phyloP scores from a whole-genome alignment of 2,888 invertebrate species.

The Hypercompe scribonia region DNA sequence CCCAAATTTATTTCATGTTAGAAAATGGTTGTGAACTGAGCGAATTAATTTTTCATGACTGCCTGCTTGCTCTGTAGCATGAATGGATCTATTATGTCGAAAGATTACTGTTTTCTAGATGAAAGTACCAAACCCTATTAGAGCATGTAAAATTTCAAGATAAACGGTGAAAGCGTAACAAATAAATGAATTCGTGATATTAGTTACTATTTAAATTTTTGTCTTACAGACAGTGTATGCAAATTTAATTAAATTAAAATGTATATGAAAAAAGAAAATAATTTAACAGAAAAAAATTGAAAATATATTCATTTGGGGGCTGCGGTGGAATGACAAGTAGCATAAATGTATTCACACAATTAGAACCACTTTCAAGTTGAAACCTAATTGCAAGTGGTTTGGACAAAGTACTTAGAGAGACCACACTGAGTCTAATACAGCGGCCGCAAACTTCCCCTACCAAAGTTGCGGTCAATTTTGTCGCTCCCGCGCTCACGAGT shows the following conservation, averaged over 20 bases:
- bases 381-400: background rate
- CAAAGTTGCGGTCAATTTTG: background rate
- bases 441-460: background rate
- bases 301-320: background rate
- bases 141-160: too few relatives aligned
- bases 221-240: background rate
- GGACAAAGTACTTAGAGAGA: background rate
- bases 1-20: background rate
- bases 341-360: background rate
- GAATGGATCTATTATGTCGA: too few relatives aligned
- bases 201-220: background rate
- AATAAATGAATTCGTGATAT: background rate
- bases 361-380: background rate
- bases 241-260: background rate
- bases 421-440: background rate
- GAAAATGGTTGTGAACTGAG: background rate
- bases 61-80: too few relatives aligned
- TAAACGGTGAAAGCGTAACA: too few relatives aligned
- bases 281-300: background rate
- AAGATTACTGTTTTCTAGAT: too few relatives aligned
- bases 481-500: background rate
- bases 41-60: background rate
- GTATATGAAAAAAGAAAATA: slow-evolving; percentile 2
- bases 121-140: too few relatives aligned
- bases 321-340: background rate